phyloP scores from a whole-genome alignment of 2,113 vertebrate genomes.

The Anhinga rufa region DNA sequence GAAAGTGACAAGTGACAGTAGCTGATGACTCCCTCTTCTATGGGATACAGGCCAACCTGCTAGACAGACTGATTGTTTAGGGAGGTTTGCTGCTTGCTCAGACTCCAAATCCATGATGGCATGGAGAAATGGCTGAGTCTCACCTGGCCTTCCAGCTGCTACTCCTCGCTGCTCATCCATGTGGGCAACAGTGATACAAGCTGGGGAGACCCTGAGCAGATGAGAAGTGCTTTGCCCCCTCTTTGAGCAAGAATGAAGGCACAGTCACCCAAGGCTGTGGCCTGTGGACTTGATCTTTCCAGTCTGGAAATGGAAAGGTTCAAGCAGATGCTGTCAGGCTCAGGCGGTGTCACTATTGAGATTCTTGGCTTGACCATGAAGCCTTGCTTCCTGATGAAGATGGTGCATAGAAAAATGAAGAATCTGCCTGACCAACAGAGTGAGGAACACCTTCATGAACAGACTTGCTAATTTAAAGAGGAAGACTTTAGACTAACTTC shows the following conservation, averaged over 20 bases:
- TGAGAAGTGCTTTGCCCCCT: neutral
- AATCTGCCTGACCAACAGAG: neutral
- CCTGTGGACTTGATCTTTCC: neutral
- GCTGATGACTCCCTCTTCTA: neutral
- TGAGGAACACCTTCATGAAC: neutral
- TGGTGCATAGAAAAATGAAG: neutral
- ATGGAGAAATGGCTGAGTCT: neutral
- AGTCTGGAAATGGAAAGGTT: neutral
- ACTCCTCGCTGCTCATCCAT: neutral
- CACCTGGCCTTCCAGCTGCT: neutral
- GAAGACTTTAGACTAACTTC: neutral
- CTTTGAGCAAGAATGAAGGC: neutral
- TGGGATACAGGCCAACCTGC: neutral
- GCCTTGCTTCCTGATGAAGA: neutral
- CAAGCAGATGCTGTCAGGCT: neutral
- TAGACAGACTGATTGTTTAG: neutral
- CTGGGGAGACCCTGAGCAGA: neutral
- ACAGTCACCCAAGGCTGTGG: neutral
- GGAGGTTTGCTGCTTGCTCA: neutral
- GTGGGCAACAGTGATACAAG: neutral
- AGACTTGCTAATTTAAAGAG: neutral
- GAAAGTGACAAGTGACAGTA: neutral
- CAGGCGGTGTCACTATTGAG: neutral
- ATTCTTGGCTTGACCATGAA: neutral
- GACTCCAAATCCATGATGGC: neutral